These are phyloP conservation scores for Rallus crepitans DNA, from an alignment of 2,797 vertebrate genomes.

Conservation along the genomic window DNA sequence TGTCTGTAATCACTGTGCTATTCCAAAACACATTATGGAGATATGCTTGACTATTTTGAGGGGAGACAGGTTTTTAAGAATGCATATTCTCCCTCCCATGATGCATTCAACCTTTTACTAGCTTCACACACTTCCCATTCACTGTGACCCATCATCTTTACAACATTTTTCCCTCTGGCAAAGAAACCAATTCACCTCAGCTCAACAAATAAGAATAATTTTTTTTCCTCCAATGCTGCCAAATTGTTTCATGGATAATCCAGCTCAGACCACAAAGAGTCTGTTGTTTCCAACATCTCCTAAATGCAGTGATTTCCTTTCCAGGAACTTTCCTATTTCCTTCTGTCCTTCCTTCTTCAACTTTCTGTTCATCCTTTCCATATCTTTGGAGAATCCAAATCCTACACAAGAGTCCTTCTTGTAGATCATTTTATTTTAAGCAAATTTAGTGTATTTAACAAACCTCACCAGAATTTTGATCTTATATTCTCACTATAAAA, in stretches of 20 bases:
- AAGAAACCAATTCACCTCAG: not conserved
- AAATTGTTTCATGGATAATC: not conserved
- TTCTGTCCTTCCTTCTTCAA: not conserved
- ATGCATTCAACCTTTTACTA: not conserved
- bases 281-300: not conserved
- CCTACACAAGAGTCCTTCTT: not conserved
- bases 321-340: not conserved
- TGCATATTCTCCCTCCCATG: not conserved
- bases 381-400: not conserved
- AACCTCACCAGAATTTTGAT: not conserved
- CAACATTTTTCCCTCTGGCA: not conserved
- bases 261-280: not conserved
- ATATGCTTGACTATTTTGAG: not conserved
- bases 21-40: not conserved
- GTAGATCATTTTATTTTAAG: constrained; percentile 10
- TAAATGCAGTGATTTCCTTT: not conserved
- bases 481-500: constrained; percentile 4
- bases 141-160: not conserved
- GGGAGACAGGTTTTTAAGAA: not conserved
- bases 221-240: not conserved
- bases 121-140: not conserved
- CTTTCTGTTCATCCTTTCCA: not conserved
- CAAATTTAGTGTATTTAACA: not conserved
- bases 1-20: not conserved
- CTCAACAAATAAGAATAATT: not conserved